Conservation (phyloP, 2,113 vertebrate genomes). For the Cyanistes caeruleus region DNA sequence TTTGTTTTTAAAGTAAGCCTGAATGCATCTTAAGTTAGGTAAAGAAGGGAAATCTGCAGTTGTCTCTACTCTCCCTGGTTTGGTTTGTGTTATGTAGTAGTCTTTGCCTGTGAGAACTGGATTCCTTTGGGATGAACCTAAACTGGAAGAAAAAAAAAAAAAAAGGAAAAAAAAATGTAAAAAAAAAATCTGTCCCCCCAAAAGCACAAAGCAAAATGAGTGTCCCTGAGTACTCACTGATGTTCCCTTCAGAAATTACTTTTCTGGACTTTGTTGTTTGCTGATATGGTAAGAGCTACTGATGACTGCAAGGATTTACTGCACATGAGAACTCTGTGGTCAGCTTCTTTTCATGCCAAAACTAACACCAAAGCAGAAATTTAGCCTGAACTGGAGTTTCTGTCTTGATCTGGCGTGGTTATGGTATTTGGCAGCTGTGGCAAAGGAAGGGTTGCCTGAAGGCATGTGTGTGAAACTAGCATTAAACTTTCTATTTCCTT, state of each 20-base stretch:
- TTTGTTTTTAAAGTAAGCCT: rapidly evolving
- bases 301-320: background rate
- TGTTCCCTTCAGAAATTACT: background rate
- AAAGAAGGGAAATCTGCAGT: background rate
- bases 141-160: background rate
- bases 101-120: background rate
- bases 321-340: background rate
- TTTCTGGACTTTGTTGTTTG: background rate
- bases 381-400: background rate
- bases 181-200: rapidly evolving
- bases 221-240: background rate
- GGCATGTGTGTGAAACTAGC: background rate
- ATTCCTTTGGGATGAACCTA: background rate
- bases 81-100: background rate
- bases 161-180: too few species aligned
- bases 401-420: background rate
- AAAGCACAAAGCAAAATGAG: rapidly evolving
- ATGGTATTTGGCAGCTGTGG: background rate
- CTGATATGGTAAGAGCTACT: background rate
- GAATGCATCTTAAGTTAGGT: background rate
- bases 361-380: background rate
- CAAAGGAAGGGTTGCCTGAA: background rate
- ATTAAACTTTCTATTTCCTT: background rate
- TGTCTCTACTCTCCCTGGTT: background rate
- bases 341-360: background rate